These are phyloP conservation scores for Meteorus cinctellus DNA, from an alignment of 2,888 invertebrate genomes.

Conservation along the genomic window DNA sequence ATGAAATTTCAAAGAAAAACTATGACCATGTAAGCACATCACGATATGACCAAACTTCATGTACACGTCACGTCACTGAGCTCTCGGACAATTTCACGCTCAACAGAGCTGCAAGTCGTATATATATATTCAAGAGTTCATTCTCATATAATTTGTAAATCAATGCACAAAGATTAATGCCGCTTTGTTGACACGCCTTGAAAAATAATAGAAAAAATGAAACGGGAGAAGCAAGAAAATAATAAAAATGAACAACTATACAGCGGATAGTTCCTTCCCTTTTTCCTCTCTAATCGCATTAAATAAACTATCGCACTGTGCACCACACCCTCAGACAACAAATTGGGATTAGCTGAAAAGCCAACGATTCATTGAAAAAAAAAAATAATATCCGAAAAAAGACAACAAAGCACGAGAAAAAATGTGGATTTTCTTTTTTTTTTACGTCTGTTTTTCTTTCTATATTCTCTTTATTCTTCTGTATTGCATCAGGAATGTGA, in stretches of 20 bases:
- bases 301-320: conserved; percentile 45
- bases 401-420: background rate
- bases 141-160: conserved; percentile 57
- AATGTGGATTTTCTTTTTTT: background rate
- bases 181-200: conserved; percentile 53
- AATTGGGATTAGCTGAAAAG: conserved; percentile 23
- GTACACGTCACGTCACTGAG: background rate
- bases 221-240: background rate
- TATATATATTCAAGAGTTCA: conserved; percentile 6
- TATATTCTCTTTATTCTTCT: background rate
- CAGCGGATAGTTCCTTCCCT: conserved; percentile 44
- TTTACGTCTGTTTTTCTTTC: background rate
- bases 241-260: conserved; percentile 39
- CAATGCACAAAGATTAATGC: conserved; percentile 55
- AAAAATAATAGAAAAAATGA: conserved; percentile 16
- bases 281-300: conserved; percentile 53
- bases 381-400: background rate
- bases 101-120: conserved; percentile 33
- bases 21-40: conserved; percentile 46
- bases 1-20: conserved; percentile 43
- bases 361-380: background rate
- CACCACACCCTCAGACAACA: conserved; percentile 49
- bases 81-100: conserved; percentile 58
- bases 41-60: conserved; percentile 15
- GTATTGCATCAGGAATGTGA: conserved; percentile 19